Conservation (phyloP, 2,113 vertebrate species). For the Strix uralensis region DNA sequence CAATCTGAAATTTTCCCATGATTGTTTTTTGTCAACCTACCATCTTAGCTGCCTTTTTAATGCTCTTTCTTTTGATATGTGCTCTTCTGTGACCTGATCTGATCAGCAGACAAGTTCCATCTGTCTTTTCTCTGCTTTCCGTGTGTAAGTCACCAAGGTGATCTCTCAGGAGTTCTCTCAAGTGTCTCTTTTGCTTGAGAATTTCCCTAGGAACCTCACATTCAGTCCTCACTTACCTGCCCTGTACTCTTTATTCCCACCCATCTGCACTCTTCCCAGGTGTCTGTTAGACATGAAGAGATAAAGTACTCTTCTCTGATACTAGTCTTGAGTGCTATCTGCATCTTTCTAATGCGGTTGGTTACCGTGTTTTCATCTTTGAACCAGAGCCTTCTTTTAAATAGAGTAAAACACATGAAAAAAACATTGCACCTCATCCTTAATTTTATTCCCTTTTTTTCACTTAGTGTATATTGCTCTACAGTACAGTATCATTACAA, state of each 20-base stretch:
- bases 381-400: background rate
- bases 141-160: background rate
- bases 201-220: background rate
- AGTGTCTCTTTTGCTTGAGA: background rate
- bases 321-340: background rate
- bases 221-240: background rate
- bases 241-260: background rate
- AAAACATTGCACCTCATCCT: background rate
- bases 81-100: background rate
- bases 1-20: background rate
- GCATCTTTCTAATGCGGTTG: background rate
- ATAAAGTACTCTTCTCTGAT: background rate
- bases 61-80: background rate
- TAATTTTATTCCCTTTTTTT: background rate
- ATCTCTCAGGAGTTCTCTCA: background rate
- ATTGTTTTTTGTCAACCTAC: background rate
- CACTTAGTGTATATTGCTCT: background rate
- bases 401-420: background rate
- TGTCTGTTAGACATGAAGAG: background rate
- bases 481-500: background rate
- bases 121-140: background rate
- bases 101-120: background rate
- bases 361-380: background rate
- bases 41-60: background rate
- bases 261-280: background rate